Base-by-base conservation (phyloP, 2,888 invertebrate genomes). In the Eupithecia pulchellata region DNA sequence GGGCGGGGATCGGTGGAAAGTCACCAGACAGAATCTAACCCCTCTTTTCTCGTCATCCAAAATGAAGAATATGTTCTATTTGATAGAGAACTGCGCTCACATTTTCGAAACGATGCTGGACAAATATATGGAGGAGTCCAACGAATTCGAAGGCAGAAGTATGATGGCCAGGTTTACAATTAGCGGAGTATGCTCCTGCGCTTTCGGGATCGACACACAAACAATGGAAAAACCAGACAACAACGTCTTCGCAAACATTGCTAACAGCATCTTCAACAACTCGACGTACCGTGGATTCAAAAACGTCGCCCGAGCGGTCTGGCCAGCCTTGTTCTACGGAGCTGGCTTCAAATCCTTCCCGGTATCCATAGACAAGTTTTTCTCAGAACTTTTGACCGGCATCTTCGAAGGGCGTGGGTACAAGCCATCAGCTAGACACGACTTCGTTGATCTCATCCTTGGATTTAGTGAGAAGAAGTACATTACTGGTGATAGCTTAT, bases 41-140 rank as follows among this genome's bases (percentile, higher is more conserved):
- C 89, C 89, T 0, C 66, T 91, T 0, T 93, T 91, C 75, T 85
- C 92, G 0, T 84, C 89, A 0, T 78, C 86, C 0, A 92, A 91
- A 75, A 89, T 91, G 84, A 91, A 86, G 72, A 89, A 83, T 20
- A 92, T 92, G 92, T 92, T 91, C 64, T 78, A 86, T 70, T 74
- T 91, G 13, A 85, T 91, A 8, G 81, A 84, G 63, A 82, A 84
- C 9, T 87, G 87, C 64, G 69, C 83, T 0, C 65, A 76, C 11
- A 75, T 74, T 0, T 84, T 89, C 3, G 89, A 91, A 55, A 78
- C 74, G 0, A 71, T 88, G 65, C 76, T 91, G 0, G 83, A 84
- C 20, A 73, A 82, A 6, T 82, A 84, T 64, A 69, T 75, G 3
- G 71, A 74, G 17, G 58, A 34, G 4, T 74, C 73, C 0, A 75